Evolutionary conservation across 1,140 invertebrate genomes (phyloP).

Genomic region (Heliconius eleuchia): DNA sequence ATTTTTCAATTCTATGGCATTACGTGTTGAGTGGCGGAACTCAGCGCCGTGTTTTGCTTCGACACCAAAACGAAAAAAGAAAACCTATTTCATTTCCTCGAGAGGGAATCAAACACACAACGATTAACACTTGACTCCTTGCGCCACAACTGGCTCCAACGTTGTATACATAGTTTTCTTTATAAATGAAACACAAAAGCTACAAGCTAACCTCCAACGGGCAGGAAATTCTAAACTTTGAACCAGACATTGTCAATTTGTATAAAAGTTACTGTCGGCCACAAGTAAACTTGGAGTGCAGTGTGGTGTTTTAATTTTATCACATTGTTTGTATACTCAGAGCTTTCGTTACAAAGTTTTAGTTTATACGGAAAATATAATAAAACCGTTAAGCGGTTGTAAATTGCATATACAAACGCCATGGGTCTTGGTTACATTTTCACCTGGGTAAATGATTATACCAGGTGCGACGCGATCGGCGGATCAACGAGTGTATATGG

Average conservation of each 20-base stretch:
- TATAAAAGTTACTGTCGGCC: slow-evolving; percentile 1
- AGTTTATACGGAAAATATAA: background rate
- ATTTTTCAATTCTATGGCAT: no score
- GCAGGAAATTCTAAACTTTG: slow-evolving; percentile 13
- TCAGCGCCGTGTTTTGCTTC: no score
- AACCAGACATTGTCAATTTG: slow-evolving; percentile 3
- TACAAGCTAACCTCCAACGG: background rate
- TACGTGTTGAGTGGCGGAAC: no score
- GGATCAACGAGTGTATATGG: no score
- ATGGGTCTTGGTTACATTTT: no score
- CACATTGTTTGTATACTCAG: background rate
- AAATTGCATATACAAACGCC: no score
- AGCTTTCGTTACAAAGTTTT: background rate
- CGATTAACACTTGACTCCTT: no score
- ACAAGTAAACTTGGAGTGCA: background rate
- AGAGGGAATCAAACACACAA: background rate
- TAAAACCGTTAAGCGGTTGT: no score
- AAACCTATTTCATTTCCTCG: background rate
- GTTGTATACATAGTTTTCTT: background rate
- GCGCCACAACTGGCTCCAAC: no score
- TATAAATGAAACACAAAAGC: background rate
- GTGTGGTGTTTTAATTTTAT: slow-evolving; percentile 1
- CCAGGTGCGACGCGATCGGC: no score
- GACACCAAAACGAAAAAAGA: no score
- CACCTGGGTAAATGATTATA: no score